Evolutionary conservation across 2,888 invertebrate species (phyloP).

Genomic region (Eupeodes luniger): DNA sequence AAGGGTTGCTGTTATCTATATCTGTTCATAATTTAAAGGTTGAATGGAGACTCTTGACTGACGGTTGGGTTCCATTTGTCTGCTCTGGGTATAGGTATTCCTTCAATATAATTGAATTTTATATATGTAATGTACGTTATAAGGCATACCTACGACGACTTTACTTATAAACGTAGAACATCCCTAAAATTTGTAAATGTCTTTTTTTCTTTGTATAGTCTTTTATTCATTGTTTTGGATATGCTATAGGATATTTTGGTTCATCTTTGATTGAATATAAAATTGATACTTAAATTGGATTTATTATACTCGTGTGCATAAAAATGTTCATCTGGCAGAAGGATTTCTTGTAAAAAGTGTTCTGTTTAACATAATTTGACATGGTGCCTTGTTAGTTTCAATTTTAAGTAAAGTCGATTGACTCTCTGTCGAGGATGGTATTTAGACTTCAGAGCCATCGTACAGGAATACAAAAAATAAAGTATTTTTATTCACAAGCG

Average conservation of each 20-base stretch:
- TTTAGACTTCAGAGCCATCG: too few relatives aligned
- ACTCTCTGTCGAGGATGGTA: too few relatives aligned
- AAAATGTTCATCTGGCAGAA: neutral
- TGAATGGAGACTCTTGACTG: neutral
- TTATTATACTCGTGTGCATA: neutral
- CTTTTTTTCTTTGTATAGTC: neutral
- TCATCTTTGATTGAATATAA: constrained; percentile 28
- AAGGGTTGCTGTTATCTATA: constrained; percentile 11
- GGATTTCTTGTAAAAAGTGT: neutral
- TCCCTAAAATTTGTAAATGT: neutral
- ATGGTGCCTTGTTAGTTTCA: neutral
- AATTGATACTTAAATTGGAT: constrained; percentile 25
- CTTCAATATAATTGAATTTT: constrained; percentile 12
- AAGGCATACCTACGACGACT: neutral
- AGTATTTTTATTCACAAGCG: too few relatives aligned
- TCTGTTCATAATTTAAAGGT: constrained; percentile 14
- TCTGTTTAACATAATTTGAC: constrained; percentile 4
- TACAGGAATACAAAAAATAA: too few relatives aligned
- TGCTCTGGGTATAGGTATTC: neutral
- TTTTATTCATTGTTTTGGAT: neutral
- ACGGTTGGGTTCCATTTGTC: neutral
- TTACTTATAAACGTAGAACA: neutral
- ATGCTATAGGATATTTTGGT: constrained; percentile 4
- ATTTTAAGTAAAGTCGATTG: neutral
- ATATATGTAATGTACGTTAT: neutral